Percentiles rank a stretch among this genome's conserved stretches.
Evolutionary conservation across 2,113 vertebrate genomes (phyloP).

Genomic region (Excalfactoria chinensis): DNA sequence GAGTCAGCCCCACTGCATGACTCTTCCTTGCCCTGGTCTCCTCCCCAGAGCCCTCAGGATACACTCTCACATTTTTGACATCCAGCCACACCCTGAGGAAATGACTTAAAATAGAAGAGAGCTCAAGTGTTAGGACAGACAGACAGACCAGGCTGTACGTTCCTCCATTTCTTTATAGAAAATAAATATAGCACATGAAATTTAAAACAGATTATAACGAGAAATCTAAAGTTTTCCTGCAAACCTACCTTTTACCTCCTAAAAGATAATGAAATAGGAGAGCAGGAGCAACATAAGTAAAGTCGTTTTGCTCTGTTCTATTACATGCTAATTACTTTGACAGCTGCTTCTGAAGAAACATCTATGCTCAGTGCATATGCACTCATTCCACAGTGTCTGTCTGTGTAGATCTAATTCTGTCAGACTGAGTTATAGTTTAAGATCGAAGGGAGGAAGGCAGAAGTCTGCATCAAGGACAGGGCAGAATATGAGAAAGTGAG

Average conservation of each 20-base stretch:
- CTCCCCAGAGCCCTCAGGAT: background rate
- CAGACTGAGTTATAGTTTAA: slow-evolving; percentile 34
- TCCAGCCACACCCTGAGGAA: slow-evolving; percentile 22
- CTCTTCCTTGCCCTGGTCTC: background rate
- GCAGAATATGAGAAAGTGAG: background rate
- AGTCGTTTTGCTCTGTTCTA: slow-evolving; percentile 33
- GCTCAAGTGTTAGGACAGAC: background rate
- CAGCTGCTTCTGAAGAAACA: slow-evolving; percentile 42
- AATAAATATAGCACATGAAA: slow-evolving; percentile 28
- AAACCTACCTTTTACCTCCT: background rate
- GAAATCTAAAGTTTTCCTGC: background rate
- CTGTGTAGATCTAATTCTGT: slow-evolving; percentile 42
- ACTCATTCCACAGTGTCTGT: background rate
- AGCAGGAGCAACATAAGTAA: background rate
- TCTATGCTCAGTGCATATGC: slow-evolving; percentile 10
- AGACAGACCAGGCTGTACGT: background rate
- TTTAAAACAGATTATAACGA: background rate
- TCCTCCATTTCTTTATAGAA: background rate
- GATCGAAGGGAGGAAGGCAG: background rate
- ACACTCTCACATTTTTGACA: background rate
- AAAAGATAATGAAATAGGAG: background rate
- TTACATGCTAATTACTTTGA: slow-evolving; percentile 56
- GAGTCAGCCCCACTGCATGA: background rate
- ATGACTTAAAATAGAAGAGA: slow-evolving; percentile 36
- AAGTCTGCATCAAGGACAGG: background rate